Evolutionary conservation across 1,140 invertebrate genomes (phyloP), one percentile per base, ranked within the genome.

Genomic region (Araneus ventricosus): DNA sequence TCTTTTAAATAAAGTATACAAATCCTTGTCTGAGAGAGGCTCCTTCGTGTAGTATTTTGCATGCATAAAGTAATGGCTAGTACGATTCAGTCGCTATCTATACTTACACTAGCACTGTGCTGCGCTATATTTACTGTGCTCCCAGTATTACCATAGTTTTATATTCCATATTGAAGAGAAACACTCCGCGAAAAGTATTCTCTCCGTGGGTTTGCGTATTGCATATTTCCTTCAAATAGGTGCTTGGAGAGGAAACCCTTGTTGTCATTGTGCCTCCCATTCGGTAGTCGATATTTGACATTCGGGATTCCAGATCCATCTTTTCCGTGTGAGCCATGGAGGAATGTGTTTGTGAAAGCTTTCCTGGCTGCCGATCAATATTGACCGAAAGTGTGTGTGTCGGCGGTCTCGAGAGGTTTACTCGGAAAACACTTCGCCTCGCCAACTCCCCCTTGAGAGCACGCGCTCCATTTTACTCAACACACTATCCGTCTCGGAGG

Each of bases 351-450:
- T 84, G 59, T 57, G 22, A 34, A 70, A 52, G 57, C 52, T 63
- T 80, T 70, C 79, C n/a, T 52, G 37, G 39, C 80, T 52, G 52
- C 45, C 52, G 91, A 93, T 93, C 91, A 93, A 93, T 93, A 93
- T 93, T 93, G 91, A 93, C 91, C 91, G 84, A 93, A 93, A 93
- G 91, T 87, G 91, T 80, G 91, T 92, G 91, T 93, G 80, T 24
- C 82, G 41, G 82, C 45, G 88, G 90, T 61, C 84, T 88, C 61
- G 39, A 93, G 91, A 75, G 91, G 91, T 88, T 93, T 87, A 80
- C 84, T 93, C 27, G 52, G 70, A 75, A 75, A 75, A 75, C 70
- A 75, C 41, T 84, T 84, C 30, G 45, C 84, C 84, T 34, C 30
- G 45, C 84, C 84, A 24, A 27, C 84, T 2, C 4, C n/a, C 84